These are phyloP conservation scores for Equus przewalskii DNA, from an alignment of 2,113 vertebrate species.

Conservation along the genomic window DNA sequence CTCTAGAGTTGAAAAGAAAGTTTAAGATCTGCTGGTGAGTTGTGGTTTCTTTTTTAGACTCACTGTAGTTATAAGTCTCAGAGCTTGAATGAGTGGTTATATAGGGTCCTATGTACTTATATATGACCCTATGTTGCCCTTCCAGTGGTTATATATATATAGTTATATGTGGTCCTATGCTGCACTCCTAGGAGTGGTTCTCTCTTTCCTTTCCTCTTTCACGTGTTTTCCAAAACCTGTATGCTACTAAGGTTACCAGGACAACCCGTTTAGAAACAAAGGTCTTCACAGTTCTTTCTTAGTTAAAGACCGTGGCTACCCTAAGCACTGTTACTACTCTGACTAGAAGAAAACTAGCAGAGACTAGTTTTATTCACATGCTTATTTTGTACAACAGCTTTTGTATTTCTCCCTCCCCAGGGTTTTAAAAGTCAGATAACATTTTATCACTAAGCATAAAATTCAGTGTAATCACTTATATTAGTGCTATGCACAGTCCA, in stretches of 20 bases:
- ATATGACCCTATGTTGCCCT: not conserved
- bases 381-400: constrained; percentile 13
- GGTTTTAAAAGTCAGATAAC: not conserved
- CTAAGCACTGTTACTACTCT: not conserved
- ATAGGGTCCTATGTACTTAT: not conserved
- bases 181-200: not conserved
- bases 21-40: not conserved
- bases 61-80: not conserved
- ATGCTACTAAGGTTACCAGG: not conserved
- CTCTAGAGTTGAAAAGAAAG: not conserved
- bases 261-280: not conserved
- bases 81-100: not conserved
- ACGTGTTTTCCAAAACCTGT: not conserved
- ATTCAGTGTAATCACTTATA: not conserved
- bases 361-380: constrained; percentile 6
- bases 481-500: not conserved
- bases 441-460: constrained; percentile 26
- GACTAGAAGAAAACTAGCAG: not conserved
- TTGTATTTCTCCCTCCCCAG: constrained; percentile 16
- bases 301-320: not conserved
- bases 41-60: not conserved
- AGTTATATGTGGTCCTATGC: not conserved
- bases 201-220: not conserved
- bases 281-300: not conserved
- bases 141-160: not conserved